Conservation (phyloP, 1,140 invertebrate genomes). For the Drosophila arawakana region DNA sequence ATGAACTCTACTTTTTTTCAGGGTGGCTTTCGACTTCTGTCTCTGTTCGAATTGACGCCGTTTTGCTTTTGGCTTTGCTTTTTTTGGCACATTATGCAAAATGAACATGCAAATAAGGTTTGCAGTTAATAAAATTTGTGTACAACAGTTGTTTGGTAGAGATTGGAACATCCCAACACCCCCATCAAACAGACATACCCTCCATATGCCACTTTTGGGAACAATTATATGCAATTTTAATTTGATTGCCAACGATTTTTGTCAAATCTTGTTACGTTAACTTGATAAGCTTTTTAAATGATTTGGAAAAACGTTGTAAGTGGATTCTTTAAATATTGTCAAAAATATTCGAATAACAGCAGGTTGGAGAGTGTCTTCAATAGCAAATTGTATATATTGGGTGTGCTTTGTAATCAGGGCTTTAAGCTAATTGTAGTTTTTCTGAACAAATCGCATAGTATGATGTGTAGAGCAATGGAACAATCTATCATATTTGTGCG, state of each 20-base stretch:
- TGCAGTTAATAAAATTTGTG: slow-evolving; percentile 82
- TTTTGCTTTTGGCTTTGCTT: slow-evolving; percentile 18
- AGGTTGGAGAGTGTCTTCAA: no score
- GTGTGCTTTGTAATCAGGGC: no score
- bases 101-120: slow-evolving; percentile 84
- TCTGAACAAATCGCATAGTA: no score
- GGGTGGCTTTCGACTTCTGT: slow-evolving; percentile 16
- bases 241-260: slow-evolving; percentile 77
- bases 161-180: slow-evolving; percentile 23
- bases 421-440: no score
- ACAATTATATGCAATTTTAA: slow-evolving; percentile 77
- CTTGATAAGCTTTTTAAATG: slow-evolving; percentile 7
- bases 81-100: slow-evolving; percentile 81
- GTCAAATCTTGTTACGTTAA: slow-evolving; percentile 22
- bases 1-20: slow-evolving; percentile 12
- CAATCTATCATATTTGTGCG: no score
- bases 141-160: slow-evolving; percentile 63
- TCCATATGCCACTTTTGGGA: slow-evolving; percentile 79
- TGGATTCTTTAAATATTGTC: background rate
- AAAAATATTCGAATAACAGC: slow-evolving; percentile 5
- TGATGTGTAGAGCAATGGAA: no score
- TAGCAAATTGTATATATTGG: no score
- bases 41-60: slow-evolving; percentile 49
- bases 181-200: slow-evolving; percentile 16
- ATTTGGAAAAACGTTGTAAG: background rate